Evolutionary conservation across 2,797 vertebrate genomes (phyloP).

Genomic region (Phalanger gymnotis): DNA sequence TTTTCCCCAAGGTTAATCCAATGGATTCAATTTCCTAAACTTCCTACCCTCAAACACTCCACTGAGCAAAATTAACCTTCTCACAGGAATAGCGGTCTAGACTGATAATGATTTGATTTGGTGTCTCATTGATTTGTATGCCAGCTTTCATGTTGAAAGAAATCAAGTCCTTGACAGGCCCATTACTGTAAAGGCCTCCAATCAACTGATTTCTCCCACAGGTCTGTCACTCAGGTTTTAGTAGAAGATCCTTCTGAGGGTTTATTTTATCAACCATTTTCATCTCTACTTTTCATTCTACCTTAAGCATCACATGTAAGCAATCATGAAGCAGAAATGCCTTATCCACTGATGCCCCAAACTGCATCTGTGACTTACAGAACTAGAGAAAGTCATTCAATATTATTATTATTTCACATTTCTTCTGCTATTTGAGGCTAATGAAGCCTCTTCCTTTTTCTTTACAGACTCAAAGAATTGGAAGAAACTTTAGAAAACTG

Average conservation of each 20-base stretch:
- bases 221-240: conserved; percentile 67
- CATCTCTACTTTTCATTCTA: conserved; percentile 44
- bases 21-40: conserved; percentile 74
- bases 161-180: conserved; percentile 82
- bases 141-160: conserved; percentile 79
- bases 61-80: conserved; percentile 82
- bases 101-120: conserved; percentile 83
- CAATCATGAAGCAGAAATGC: conserved; percentile 40
- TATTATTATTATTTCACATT: neutral
- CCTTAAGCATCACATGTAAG: conserved; percentile 53
- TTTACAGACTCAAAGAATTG: neutral
- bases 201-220: conserved; percentile 69
- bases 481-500: neutral
- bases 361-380: neutral
- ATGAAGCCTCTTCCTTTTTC: neutral
- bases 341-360: conserved; percentile 19
- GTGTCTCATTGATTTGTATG: conserved; percentile 82
- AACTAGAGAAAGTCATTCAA: neutral
- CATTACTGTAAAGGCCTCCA: conserved; percentile 80
- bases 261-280: conserved; percentile 34
- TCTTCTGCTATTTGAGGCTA: neutral
- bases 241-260: conserved; percentile 51
- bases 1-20: conserved; percentile 73
- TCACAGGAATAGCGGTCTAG: conserved; percentile 70
- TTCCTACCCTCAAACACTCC: conserved; percentile 71